Evolutionary conservation across 2,797 vertebrate genomes (phyloP), one percentile per base, ranked within the genome.

Genomic region (Anguilla marmorata): DNA sequence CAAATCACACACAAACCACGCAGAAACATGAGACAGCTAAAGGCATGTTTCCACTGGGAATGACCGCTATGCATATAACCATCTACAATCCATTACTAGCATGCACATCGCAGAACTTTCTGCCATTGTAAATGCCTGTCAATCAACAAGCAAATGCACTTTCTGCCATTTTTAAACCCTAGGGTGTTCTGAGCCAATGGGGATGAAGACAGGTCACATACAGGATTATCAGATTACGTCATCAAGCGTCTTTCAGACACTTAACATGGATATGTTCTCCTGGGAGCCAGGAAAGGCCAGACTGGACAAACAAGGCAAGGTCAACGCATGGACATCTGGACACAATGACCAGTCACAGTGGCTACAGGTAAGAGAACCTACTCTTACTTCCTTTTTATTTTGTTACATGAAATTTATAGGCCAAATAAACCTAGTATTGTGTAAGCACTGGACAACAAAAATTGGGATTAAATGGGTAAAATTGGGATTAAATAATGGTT

Each of bases 231-330:
- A 99, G 94, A 97, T 99, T 92, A 98, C 96, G 1, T 98, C 97
- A 86, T 99, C 98, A 85, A 99, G 98, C 90, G 93, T 98, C 94
- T 99, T 99, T 95, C 96, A 97, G 88, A 99, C 98, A 0, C 97
- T 99, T 93, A 99, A 99, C 94, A 99, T 99, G 98, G 98, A 99
- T 93, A 99, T 99, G 98, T 99, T 99, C 19, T 95, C 98, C 33
- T 99, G 98, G 98, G 98, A 99, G 93, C 97, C 98, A n/a, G 96
- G 98, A 69, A 99, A 99, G 94, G 98, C 98, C 85, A 95, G 98
- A 0, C 94, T 99, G 94, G 98, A 99, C 95, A 99, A 99, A 92
- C 98, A 99, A 93, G 98, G 98, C 90, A 99, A 99, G 93, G 98
- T 99, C 83, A 99, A 99, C n/a, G 98, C 98, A 74, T 99, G 98